Evolutionary conservation across 2,797 vertebrate genomes (phyloP).

Genomic region (Peromyscus eremicus): DNA sequence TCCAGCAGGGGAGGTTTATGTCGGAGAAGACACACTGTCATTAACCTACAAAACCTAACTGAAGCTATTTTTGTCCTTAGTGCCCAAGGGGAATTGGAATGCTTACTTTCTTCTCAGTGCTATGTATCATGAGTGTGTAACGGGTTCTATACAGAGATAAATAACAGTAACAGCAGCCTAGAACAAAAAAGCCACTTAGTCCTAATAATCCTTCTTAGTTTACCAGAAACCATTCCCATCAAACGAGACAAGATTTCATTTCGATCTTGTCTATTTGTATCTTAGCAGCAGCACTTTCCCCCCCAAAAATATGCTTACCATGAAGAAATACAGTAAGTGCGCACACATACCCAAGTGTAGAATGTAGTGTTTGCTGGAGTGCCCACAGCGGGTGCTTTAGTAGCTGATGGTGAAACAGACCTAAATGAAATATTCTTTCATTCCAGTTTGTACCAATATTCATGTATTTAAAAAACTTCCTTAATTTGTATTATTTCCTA

Average conservation of each 20-base stretch:
- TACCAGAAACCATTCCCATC: conserved; percentile 75
- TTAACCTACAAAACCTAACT: conserved; percentile 73
- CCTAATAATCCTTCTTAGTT: conserved; percentile 78
- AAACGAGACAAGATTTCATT: conserved; percentile 67
- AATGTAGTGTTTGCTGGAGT: conserved; percentile 66
- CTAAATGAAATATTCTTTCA: conserved; percentile 61
- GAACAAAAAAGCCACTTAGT: conserved; percentile 67
- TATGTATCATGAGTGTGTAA: conserved; percentile 70
- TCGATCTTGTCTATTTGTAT: conserved; percentile 71
- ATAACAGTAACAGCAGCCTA: conserved; percentile 71
- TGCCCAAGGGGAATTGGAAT: conserved; percentile 78
- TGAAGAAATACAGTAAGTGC: conserved; percentile 72
- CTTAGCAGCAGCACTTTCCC: conserved; percentile 69
- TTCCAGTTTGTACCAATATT: conserved; percentile 68
- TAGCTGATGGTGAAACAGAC: conserved; percentile 26
- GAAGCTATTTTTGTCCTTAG: conserved; percentile 67
- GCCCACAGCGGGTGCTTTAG: conserved; percentile 47
- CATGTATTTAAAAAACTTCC: background rate
- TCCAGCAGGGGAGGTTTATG: conserved; percentile 78
- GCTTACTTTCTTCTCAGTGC: conserved; percentile 77
- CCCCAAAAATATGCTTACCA: conserved; percentile 73
- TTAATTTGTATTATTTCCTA: conserved; percentile 36
- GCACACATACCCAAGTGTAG: conserved; percentile 63
- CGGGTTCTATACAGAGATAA: conserved; percentile 79
- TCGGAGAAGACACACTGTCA: conserved; percentile 17